phyloP scores from a whole-genome alignment of 1,140 invertebrate genomes.

The Cyrtorhinus lividipennis region DNA sequence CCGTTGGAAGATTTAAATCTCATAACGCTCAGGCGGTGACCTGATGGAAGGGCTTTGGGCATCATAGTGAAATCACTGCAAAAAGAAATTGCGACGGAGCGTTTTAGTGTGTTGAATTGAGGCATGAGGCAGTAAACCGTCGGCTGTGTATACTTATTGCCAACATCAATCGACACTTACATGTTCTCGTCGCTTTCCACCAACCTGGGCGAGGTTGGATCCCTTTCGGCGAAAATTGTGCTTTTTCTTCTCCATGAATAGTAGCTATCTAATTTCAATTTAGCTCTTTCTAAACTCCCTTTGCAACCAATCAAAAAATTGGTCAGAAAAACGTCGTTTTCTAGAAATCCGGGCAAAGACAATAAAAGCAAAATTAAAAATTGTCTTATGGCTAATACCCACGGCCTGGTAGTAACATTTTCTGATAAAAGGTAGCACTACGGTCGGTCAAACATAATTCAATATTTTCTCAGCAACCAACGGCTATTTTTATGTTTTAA shows the following conservation, averaged over 20 bases:
- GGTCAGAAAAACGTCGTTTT: background rate
- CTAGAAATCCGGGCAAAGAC: too few relatives aligned
- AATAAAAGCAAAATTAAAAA: too few relatives aligned
- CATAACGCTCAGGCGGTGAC: background rate
- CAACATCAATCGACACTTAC: too few relatives aligned
- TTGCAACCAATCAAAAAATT: background rate
- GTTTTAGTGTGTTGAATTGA: too few relatives aligned
- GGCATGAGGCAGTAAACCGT: too few relatives aligned
- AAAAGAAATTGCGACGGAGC: background rate
- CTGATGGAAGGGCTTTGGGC: background rate
- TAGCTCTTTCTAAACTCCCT: background rate
- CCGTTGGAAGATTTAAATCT: background rate
- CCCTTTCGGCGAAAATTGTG: background rate
- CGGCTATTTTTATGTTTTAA: too few relatives aligned
- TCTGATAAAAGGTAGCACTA: too few relatives aligned
- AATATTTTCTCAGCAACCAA: too few relatives aligned
- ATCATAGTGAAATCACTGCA: background rate
- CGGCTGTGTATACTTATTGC: too few relatives aligned
- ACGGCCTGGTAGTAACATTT: too few relatives aligned
- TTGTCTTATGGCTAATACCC: too few relatives aligned
- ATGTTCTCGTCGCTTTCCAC: background rate
- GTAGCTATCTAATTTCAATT: background rate
- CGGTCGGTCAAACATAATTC: too few relatives aligned
- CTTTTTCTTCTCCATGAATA: background rate
- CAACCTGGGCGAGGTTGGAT: background rate